These are phyloP conservation scores for Schizopygopsis pylzovi DNA, from an alignment of 2,797 vertebrate species.

Conservation along the genomic window DNA sequence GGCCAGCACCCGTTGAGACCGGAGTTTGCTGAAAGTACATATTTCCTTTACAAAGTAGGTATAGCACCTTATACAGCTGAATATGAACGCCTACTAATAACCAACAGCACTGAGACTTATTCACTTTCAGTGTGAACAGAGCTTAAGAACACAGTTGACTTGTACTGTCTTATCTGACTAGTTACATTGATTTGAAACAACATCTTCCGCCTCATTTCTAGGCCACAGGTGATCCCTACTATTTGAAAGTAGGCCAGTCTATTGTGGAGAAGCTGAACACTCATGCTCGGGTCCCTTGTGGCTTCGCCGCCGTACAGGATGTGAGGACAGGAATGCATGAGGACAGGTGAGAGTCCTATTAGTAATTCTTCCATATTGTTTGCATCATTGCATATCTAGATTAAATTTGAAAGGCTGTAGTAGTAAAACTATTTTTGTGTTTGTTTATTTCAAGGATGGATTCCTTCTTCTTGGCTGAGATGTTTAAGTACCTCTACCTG, in stretches of 20 bases:
- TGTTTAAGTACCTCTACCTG: conserved; percentile 87
- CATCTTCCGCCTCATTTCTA: conserved; percentile 55
- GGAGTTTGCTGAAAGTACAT: conserved; percentile 87
- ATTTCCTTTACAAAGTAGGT: conserved; percentile 85
- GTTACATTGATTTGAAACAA: not conserved
- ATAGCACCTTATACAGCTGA: not conserved
- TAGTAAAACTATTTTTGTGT: not conserved
- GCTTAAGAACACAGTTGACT: not conserved
- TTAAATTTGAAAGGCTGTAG: not conserved
- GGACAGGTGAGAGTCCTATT: conserved; percentile 74
- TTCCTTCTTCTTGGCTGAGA: conserved; percentile 86
- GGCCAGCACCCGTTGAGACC: conserved; percentile 85
- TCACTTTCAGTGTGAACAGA: not conserved
- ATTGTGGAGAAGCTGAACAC: conserved; percentile 84
- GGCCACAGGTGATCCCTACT: conserved; percentile 86
- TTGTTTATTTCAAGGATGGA: conserved; percentile 78
- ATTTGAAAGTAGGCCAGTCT: conserved; percentile 86
- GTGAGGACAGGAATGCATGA: conserved; percentile 84
- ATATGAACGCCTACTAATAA: not conserved
- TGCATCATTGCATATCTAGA: not conserved
- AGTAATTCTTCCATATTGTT: not conserved
- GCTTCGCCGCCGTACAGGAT: conserved; percentile 85
- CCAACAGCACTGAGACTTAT: not conserved
- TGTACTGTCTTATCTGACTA: not conserved
- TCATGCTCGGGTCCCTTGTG: conserved; percentile 84